Base-by-base conservation (phyloP, 2,797 vertebrate species). In the Microctenopoma steveboyesi region DNA sequence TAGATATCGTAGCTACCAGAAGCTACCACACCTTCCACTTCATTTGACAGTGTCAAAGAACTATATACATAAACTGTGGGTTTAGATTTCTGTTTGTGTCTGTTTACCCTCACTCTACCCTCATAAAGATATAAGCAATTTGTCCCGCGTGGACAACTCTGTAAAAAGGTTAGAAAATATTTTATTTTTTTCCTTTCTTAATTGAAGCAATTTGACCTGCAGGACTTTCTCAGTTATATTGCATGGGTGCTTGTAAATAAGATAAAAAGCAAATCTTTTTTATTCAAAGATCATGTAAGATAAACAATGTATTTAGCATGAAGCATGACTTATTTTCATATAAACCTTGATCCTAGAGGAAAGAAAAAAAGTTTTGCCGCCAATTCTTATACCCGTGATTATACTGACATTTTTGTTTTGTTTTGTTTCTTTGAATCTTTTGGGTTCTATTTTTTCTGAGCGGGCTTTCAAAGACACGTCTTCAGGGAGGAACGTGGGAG, bases 291-390 rank as follows among this genome's bases (percentile, higher is more conserved):
- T 96, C 95, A 96, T 97, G 97, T 98, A 98, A 97, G 95, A 97
- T 98, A 98, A 97, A 98, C 95, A 80, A 96, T 97, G 97, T 99
- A 98, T 99, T 98, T 99, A 98, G 97, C 97, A 99, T 99, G 97
- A 97, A 97, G 97, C 97, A 98, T 98, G 97, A 96, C 96, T 98
- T 99, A 98, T 99, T 99, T 99, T 99, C 97, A 96, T 99, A 99
- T 96, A 96, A 98, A 96, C 95, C 95, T 95, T 97, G 95, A 96
- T 95, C 95, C 94, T 96, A 97, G 95, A 96, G 94, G 95, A 92
- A 89, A 91, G 85, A 88, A 89, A 89, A 22, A 95, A 94, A 95
- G 94, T 95, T 94, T 95, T 95, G 94, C 95, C 95, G 95, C 95
- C 96, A 94, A 95, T 96, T 96, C 95, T 96, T 95, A 96, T 95